Evolutionary conservation across 1,140 invertebrate species (phyloP), one percentile per base, ranked within the genome.

Genomic region (Mizuhopecten yessoensis): DNA sequence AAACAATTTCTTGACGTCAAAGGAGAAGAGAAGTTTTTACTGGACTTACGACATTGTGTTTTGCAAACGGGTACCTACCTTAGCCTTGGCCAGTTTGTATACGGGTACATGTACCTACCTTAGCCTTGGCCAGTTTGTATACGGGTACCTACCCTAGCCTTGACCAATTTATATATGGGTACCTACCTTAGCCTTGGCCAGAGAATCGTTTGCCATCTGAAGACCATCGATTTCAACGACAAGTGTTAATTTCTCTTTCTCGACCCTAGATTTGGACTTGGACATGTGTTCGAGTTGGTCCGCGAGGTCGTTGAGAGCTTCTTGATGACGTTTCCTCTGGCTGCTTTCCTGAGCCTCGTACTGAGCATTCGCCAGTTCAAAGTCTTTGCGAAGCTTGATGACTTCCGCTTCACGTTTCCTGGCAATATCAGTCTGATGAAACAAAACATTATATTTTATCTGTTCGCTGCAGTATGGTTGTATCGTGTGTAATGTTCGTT

Each of bases 241-340:
- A 33, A 96, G 94, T 39, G 94, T 94, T 34, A 94, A 94, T 92
- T 96, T 96, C 90, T 97, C 96, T 92, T 97, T 97, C 92, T 97
- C 96, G 34, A 94, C 92, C 90, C 96, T 96, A 91, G 5, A 94
- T 91, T 96, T 96, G 86, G 93, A 57, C 92, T 96, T 96, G 90
- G 92, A 94, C 89, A 96, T 94, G 87, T 95, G 94, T 75, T 97
- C 96, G 10, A 96, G 91, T 92, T 97, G 96, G 88, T 96, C 96
- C n/a, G 95, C 93, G 9, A 96, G 93, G 90, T 97, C 96, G 88
- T 96, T 96, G 89, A 97, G 92, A 34, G 95, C 91, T 42, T 96
- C 95, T 45, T 96, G 94, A 94, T 96, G 95, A 91, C 96, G 93
- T 92, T 96, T 96, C 89, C 96, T 95, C 91, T 96, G 92, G 91